Percentiles rank a stretch among this genome's conserved stretches.
These are phyloP conservation scores for Dendroctonus valens DNA, from an alignment of 1,140 invertebrate genomes.

Conservation along the genomic window DNA sequence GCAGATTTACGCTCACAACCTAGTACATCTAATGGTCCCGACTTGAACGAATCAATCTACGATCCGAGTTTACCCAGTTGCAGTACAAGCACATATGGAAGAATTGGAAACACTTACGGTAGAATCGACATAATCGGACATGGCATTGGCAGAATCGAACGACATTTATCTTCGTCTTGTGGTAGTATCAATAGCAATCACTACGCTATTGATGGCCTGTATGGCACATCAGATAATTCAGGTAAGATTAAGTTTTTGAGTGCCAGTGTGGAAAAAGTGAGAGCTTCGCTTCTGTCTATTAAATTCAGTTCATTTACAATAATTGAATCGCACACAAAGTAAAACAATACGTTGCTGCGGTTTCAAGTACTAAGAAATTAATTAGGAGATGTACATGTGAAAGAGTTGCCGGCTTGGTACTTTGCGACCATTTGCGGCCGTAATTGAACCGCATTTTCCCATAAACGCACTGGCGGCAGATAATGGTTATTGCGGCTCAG, in stretches of 20 bases:
- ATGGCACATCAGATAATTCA: constrained; percentile 42
- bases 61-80: constrained; percentile 41
- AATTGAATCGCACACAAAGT: too few species aligned
- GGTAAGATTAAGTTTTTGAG: constrained; percentile 22
- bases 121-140: constrained; percentile 56
- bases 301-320: too few species aligned
- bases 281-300: too few species aligned
- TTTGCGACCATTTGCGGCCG: too few species aligned
- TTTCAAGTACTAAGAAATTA: too few species aligned
- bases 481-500: too few species aligned
- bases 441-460: too few species aligned
- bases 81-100: constrained; percentile 46
- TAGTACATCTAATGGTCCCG: constrained; percentile 13
- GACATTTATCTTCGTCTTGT: constrained; percentile 58
- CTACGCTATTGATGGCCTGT: constrained; percentile 45
- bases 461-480: too few species aligned
- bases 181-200: constrained; percentile 56
- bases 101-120: constrained; percentile 55
- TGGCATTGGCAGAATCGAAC: constrained; percentile 58
- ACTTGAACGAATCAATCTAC: constrained; percentile 38
- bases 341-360: too few species aligned
- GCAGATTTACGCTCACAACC: constrained; percentile 25
- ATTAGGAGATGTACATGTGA: too few species aligned
- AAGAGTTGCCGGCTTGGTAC: too few species aligned
- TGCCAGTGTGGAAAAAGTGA: too few species aligned